Conservation (phyloP, 92 coral and sea anemone genomes). For the Bergia sp. region DNA sequence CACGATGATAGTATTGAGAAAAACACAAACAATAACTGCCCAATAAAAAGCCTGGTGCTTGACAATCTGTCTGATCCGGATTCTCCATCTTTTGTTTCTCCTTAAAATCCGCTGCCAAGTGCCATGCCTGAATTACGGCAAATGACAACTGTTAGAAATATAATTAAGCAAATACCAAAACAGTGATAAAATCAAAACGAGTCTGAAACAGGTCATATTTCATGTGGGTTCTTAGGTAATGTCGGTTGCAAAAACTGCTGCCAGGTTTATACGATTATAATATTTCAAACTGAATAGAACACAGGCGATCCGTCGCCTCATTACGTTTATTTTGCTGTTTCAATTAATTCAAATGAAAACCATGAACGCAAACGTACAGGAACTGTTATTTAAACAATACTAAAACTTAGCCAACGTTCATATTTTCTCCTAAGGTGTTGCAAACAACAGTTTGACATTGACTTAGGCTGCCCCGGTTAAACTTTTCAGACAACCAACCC, state of each 20-base stretch:
- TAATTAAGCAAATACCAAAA: neutral
- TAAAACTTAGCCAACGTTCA: too few relatives aligned
- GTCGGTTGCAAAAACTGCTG: neutral
- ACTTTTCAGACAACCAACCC: too few relatives aligned
- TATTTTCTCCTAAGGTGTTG: neutral
- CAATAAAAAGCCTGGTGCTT: slow-evolving; percentile 98
- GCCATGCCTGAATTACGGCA: slow-evolving; percentile 53
- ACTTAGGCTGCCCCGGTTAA: too few relatives aligned
- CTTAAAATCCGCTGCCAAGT: slow-evolving; percentile 82
- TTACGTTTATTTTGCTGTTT: too few relatives aligned
- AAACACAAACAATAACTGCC: slow-evolving; percentile 91
- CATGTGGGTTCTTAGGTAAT: neutral
- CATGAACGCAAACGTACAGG: too few relatives aligned
- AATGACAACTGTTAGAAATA: neutral
- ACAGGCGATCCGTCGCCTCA: too few relatives aligned
- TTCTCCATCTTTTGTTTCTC: slow-evolving; percentile 94
- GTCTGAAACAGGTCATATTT: neutral
- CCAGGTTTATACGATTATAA: too few relatives aligned
- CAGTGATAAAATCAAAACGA: neutral
- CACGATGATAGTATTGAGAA: slow-evolving; percentile 91
- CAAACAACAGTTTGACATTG: too few relatives aligned
- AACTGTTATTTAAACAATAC: too few relatives aligned
- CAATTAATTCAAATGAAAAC: too few relatives aligned
- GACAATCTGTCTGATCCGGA: slow-evolving; percentile 90
- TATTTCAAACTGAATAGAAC: too few relatives aligned